Percentiles rank a stretch among this genome's conserved stretches.
Evolutionary conservation across 2,113 vertebrate species (phyloP).

Genomic region (Arvicanthis niloticus): DNA sequence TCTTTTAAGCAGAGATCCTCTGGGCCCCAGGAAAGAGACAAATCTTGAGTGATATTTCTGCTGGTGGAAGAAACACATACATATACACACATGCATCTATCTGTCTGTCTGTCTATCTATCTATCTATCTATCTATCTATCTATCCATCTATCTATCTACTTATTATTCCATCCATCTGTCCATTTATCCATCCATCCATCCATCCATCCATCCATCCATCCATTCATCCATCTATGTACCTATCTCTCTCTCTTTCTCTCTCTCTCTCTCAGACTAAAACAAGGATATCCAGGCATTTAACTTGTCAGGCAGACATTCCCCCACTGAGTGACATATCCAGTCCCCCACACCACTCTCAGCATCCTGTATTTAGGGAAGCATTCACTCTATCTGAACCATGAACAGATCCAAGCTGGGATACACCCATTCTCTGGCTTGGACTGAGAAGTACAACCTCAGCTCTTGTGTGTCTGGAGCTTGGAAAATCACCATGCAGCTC

Average conservation of each 20-base stretch:
- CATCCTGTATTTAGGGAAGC: background rate
- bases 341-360: background rate
- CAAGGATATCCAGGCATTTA: background rate
- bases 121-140: background rate
- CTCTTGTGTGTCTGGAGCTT: background rate
- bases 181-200: background rate
- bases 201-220: background rate
- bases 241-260: background rate
- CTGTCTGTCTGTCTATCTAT: no score
- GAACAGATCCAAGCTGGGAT: accelerated
- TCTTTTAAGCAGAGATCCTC: background rate
- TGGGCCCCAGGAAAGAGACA: background rate
- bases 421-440: background rate
- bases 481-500: background rate
- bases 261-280: background rate
- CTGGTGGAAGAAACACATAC: background rate
- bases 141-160: background rate
- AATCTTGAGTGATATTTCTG: background rate
- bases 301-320: background rate
- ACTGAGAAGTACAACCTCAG: background rate
- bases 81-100: background rate
- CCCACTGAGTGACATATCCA: no score
- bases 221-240: background rate
- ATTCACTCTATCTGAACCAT: accelerated
- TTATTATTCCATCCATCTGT: background rate